Evolutionary conservation across 2,797 vertebrate genomes (phyloP).

Genomic region (Urocyon cinereoargenteus): DNA sequence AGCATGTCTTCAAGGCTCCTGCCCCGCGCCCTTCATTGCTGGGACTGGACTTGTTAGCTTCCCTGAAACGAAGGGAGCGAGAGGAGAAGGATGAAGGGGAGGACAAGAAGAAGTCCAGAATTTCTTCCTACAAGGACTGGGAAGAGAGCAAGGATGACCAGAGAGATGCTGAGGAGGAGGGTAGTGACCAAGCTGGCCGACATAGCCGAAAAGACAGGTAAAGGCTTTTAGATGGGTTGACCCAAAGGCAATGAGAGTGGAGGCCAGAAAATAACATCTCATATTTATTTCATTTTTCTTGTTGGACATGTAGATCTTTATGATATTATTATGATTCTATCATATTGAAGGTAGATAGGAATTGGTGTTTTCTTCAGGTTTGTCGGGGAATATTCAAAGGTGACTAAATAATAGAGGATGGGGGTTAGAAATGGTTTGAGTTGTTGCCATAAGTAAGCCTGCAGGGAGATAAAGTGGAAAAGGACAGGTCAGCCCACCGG

Average conservation of each 20-base stretch:
- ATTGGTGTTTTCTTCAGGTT: slow-evolving; percentile 2
- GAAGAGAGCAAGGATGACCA: slow-evolving; percentile 92
- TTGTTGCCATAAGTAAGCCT: not conserved
- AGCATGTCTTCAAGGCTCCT: slow-evolving; percentile 96
- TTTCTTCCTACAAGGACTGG: slow-evolving; percentile 94
- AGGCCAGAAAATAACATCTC: not conserved
- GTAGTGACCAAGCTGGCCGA: slow-evolving; percentile 77
- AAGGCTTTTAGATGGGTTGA: not conserved
- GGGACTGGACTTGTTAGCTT: slow-evolving; percentile 95
- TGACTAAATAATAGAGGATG: not conserved
- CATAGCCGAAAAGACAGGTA: slow-evolving; percentile 93
- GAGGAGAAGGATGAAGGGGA: slow-evolving; percentile 91
- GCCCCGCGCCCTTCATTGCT: slow-evolving; percentile 95
- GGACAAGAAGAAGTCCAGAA: slow-evolving; percentile 91
- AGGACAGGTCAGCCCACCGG: not conserved
- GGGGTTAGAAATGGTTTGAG: not conserved
- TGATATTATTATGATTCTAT: not conserved
- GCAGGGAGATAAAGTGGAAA: not conserved
- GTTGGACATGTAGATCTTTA: not conserved
- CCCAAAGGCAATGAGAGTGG: not conserved
- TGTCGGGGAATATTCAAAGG: not conserved
- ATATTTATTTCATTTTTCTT: not conserved
- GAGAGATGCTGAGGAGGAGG: slow-evolving; percentile 90
- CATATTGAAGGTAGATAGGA: not conserved
- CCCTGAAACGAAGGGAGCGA: slow-evolving; percentile 95